Conservation (phyloP, 2,797 vertebrate genomes). For the Luscinia megarhynchos region DNA sequence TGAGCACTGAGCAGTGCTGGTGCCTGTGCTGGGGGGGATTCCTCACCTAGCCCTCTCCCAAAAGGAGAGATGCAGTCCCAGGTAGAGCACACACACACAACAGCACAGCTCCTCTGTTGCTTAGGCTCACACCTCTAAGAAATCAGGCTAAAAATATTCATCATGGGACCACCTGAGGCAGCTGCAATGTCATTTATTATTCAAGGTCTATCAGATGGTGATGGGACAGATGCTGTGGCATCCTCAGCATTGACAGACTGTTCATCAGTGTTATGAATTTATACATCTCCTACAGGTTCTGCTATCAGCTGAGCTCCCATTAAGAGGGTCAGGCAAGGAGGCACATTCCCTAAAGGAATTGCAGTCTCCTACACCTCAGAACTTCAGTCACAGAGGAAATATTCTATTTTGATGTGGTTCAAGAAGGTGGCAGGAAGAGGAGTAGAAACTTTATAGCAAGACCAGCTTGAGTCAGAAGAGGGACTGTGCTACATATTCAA, state of each 20-base stretch:
- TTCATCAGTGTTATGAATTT: not conserved
- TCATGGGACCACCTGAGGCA: not conserved
- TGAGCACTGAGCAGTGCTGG: not conserved
- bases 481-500: not conserved
- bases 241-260: not conserved
- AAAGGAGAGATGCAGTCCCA: not conserved
- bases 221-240: not conserved
- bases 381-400: not conserved
- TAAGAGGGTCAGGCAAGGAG: not conserved
- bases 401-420: not conserved
- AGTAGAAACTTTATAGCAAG: not conserved
- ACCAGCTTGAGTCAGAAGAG: not conserved
- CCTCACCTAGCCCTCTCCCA: not conserved
- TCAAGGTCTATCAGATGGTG: not conserved
- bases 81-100: not conserved
- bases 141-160: not conserved
- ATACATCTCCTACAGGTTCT: not conserved
- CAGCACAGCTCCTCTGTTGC: not conserved
- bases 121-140: not conserved
- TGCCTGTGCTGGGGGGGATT: not conserved
- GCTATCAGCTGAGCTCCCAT: not conserved
- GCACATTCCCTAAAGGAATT: not conserved
- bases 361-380: not conserved
- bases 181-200: not conserved
- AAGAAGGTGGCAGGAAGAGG: not conserved